Conservation (phyloP, 2,888 invertebrate species). For the Graphium colonna region DNA sequence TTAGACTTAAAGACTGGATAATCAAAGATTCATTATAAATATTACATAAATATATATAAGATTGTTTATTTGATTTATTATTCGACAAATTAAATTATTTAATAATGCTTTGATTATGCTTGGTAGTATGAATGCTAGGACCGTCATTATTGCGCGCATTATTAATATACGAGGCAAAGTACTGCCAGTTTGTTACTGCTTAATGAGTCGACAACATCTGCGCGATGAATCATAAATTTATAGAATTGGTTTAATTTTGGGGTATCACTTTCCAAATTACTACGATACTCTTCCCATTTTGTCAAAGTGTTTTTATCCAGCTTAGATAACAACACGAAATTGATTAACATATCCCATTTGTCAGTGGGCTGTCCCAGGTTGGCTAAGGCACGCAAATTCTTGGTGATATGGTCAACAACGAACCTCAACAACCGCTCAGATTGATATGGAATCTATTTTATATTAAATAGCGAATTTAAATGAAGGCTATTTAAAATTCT, state of each 20-base stretch:
- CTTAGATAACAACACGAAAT: background rate
- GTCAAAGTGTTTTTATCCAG: conserved; percentile 10
- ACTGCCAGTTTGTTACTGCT: background rate
- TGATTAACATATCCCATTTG: background rate
- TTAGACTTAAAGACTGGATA: conserved; percentile 23
- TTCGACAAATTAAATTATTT: background rate
- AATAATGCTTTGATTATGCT: too few species aligned
- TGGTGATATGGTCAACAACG: too few species aligned
- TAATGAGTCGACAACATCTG: conserved; percentile 27
- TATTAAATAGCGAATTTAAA: conserved; percentile 29
- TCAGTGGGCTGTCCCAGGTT: too few species aligned
- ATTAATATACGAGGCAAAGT: too few species aligned
- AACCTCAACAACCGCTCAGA: conserved; percentile 29
- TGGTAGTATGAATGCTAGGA: too few species aligned
- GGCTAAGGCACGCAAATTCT: conserved; percentile 33
- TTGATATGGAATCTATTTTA: conserved; percentile 26
- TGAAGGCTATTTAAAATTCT: conserved; percentile 30
- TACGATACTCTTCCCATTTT: too few species aligned
- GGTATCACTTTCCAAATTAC: too few species aligned
- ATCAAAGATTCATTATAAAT: conserved; percentile 26
- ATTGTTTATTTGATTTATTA: background rate
- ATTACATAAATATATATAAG: conserved; percentile 7
- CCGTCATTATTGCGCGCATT: too few species aligned
- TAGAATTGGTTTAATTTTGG: too few species aligned
- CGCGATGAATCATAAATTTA: too few species aligned